phyloP scores from a whole-genome alignment of 2,797 vertebrate genomes.

The Thalassophryne amazonica region DNA sequence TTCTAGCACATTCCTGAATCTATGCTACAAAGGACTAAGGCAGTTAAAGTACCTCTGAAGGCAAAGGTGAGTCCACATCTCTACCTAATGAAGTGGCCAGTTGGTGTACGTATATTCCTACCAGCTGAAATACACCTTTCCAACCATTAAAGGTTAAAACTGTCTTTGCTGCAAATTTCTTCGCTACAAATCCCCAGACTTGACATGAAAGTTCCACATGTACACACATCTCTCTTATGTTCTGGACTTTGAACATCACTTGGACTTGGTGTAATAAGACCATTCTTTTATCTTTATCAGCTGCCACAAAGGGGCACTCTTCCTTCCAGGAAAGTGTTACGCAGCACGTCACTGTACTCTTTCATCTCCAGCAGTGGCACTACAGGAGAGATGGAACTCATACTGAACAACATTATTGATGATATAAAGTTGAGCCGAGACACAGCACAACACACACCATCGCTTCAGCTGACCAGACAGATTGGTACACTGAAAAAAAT shows the following conservation, averaged over 20 bases:
- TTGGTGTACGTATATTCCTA: too few species aligned
- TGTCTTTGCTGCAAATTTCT: too few species aligned
- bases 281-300: not conserved
- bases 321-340: not conserved
- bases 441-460: too few species aligned
- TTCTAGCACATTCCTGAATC: too few species aligned
- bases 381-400: conserved; percentile 1
- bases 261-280: not conserved
- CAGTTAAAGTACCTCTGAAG: too few species aligned
- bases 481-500: not conserved
- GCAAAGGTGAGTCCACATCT: too few species aligned
- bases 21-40: too few species aligned
- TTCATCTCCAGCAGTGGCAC: conserved; percentile 8
- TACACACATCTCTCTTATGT: not conserved
- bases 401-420: too few species aligned
- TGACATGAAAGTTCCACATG: not conserved
- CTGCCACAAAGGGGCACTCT: conserved; percentile 3
- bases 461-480: not conserved
- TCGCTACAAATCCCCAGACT: not conserved
- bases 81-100: too few species aligned
- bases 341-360: not conserved
- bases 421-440: too few species aligned
- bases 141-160: too few species aligned
- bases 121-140: too few species aligned
- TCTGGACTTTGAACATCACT: conserved; percentile 3